Base-by-base conservation (phyloP, 2,888 invertebrate species). In the Lithosia quadra region DNA sequence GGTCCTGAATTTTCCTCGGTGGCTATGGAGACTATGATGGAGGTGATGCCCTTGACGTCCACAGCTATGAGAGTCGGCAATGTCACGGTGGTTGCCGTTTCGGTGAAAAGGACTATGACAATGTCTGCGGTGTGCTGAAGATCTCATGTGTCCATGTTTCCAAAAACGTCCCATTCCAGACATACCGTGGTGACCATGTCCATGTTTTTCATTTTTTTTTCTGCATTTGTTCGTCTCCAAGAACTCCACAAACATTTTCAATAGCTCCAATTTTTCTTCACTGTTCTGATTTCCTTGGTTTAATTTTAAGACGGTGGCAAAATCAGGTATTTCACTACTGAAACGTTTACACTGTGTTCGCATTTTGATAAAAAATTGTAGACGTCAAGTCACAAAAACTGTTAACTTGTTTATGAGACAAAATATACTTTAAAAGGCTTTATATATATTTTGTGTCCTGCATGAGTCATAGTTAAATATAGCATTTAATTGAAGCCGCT, bases 211-310 rank as follows among this genome's bases (percentile, higher is more conserved):
- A 24, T 70, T 66, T 15, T 65, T 68, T 24, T 69, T 65, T 5
- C 65, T 65, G 22, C n/a, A 28, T 28, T 77, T 75, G 8, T 81
- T 69, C 3, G 74, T 68, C 71, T 83, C 76, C 11, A 87, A 65
- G 63, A 82, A 86, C 5, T 81, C 74, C 1, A 81, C 74, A 56
- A 86, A 85, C 72, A 78, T 78, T 39, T 74, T 75, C 18, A 87
- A 65, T 21, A 87, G 28, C 28, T 82, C 76, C 59, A 80, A 64
- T 70, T 85, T 84, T 70, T 83, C 76, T 33, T 68, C 67, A 57
- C 62, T 62, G 8, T 67, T 71, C 49, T 73, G 73, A 33, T 77
- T 71, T 36, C 68, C 67, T 11, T 71, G 71, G 22, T 69, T 57
- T 57, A 63, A 70, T 62, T 76, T 70, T 24, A 79, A 57, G 60